Evolutionary conservation across 2,113 vertebrate species (phyloP).

Genomic region (Hyperopisus bebe): DNA sequence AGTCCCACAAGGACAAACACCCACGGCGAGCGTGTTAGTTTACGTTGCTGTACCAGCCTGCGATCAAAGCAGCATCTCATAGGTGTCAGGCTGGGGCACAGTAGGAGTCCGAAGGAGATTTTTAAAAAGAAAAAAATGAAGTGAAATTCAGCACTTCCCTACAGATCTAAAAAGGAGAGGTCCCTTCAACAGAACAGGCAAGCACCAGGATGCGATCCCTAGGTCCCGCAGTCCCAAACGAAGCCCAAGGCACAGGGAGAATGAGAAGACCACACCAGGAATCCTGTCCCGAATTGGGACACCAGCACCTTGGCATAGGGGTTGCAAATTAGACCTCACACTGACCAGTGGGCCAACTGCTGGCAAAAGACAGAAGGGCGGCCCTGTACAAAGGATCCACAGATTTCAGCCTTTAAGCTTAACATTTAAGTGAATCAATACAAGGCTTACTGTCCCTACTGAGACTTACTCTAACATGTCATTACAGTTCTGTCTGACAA

Average conservation of each 20-base stretch:
- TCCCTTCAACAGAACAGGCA: not conserved
- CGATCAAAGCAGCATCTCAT: not conserved
- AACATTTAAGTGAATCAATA: not conserved
- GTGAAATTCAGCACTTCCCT: not conserved
- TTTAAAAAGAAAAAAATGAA: not conserved
- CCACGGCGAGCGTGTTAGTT: constrained; percentile 21
- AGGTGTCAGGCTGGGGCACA: not conserved
- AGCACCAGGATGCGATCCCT: constrained; percentile 2
- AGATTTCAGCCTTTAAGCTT: not conserved
- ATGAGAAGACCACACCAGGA: not conserved
- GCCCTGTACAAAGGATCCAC: not conserved
- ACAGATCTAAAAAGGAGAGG: not conserved
- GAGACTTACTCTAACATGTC: not conserved
- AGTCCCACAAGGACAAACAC: not conserved
- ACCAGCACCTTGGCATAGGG: constrained; percentile 21
- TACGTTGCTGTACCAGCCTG: constrained; percentile 9
- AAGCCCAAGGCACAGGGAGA: not conserved
- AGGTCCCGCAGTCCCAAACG: not conserved
- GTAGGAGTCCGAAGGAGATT: not conserved
- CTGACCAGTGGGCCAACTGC: not conserved
- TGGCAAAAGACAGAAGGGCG: not conserved
- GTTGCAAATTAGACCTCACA: constrained; percentile 22
- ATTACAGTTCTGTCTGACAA: not conserved
- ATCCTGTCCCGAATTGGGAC: not conserved
- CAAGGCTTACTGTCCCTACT: not conserved